Evolutionary conservation across 1,140 invertebrate genomes (phyloP).

Genomic region (Caligus rogercresseyi): DNA sequence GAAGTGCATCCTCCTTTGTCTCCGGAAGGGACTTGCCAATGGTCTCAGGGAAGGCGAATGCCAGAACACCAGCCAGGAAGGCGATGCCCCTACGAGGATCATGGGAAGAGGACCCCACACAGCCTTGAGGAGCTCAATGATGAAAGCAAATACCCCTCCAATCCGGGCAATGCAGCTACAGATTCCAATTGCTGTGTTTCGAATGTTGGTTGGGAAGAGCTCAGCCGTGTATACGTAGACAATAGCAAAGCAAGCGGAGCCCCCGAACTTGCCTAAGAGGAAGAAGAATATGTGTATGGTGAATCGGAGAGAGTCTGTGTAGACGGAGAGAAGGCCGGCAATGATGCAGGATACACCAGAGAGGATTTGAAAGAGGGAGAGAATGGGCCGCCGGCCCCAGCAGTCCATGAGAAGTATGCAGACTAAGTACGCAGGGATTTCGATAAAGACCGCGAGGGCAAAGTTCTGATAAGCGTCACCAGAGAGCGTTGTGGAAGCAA

Average conservation of each 20-base stretch:
- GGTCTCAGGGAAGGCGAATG: constrained; percentile 20
- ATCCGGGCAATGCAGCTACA: constrained; percentile 25
- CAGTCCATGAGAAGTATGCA: constrained; percentile 19
- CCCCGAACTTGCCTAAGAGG: constrained; percentile 20
- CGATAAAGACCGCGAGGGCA: neutral
- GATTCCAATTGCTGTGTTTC: constrained; percentile 21
- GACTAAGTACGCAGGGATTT: constrained; percentile 17
- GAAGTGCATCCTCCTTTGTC: constrained; percentile 21
- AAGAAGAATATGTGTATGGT: constrained; percentile 2
- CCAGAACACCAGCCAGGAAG: constrained; percentile 18
- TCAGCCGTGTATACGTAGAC: constrained; percentile 22
- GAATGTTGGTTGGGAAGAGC: constrained; percentile 20
- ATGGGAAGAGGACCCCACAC: constrained; percentile 21
- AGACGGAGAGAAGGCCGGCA: neutral
- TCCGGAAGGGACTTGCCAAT: constrained; percentile 19
- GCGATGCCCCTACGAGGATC: constrained; percentile 16
- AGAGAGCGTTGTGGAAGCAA: constrained; percentile 6
- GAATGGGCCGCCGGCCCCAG: constrained; percentile 16
- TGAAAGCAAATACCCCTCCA: constrained; percentile 24
- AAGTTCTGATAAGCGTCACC: constrained; percentile 18
- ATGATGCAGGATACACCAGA: constrained; percentile 14
- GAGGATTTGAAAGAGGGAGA: constrained; percentile 8
- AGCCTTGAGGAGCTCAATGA: neutral
- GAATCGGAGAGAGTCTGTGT: neutral
- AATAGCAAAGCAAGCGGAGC: constrained; percentile 17